phyloP scores from a whole-genome alignment of 1,140 invertebrate genomes.

The Polypedilum pembai region DNA sequence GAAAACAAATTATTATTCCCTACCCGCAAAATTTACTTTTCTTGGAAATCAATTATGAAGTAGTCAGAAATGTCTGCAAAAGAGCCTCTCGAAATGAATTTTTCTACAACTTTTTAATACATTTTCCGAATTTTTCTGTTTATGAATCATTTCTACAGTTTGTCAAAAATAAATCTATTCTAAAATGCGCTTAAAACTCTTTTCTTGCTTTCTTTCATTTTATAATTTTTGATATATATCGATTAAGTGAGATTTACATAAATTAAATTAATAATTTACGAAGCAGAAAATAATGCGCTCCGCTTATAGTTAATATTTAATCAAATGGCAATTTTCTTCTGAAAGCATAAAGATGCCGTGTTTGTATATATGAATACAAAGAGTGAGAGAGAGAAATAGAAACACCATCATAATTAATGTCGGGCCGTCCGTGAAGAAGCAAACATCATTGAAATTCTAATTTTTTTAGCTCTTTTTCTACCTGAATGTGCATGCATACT shows the following conservation, averaged over 20 bases:
- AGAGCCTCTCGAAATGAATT: not conserved
- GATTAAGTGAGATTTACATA: constrained; percentile 18
- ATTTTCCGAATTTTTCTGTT: no score
- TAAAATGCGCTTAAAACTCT: not conserved
- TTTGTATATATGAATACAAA: not conserved
- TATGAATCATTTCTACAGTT: no score
- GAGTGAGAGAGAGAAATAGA: not conserved
- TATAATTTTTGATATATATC: not conserved
- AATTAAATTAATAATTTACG: constrained; percentile 20
- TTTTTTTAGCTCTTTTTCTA: constrained; percentile 20
- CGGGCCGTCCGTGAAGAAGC: not conserved
- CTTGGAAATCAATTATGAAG: constrained; percentile 21
- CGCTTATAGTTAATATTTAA: not conserved
- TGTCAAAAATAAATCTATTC: not conserved
- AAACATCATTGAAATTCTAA: constrained; percentile 18
- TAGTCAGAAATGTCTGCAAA: constrained; percentile 17
- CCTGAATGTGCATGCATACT: constrained; percentile 7
- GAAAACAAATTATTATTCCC: not conserved
- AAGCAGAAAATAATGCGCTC: not conserved
- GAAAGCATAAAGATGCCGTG: constrained; percentile 17
- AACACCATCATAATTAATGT: not conserved
- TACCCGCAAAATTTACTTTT: not conserved
- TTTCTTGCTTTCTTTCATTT: not conserved
- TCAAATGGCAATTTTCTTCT: constrained; percentile 18
- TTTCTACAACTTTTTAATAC: not conserved